Conservation (phyloP, 2,797 vertebrate genomes). For the Hipposideros larvatus region DNA sequence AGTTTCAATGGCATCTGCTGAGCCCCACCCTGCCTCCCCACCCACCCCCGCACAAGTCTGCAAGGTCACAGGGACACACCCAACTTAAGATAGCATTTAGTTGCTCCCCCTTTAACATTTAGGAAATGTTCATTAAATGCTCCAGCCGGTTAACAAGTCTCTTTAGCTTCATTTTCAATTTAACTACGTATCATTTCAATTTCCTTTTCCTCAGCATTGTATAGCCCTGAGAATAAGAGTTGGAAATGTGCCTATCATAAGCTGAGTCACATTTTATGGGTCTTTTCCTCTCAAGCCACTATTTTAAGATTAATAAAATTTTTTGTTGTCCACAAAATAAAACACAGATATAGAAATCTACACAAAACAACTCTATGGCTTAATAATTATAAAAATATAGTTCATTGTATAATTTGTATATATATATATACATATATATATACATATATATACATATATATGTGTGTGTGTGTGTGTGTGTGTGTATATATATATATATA, state of each 20-base stretch:
- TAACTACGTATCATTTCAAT: slow-evolving; percentile 78
- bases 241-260: slow-evolving; percentile 76
- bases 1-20: slow-evolving; percentile 55
- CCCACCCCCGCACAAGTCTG: slow-evolving; percentile 38
- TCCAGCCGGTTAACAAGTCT: slow-evolving; percentile 77
- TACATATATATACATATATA: no score
- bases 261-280: slow-evolving; percentile 65
- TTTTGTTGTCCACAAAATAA: slow-evolving; percentile 50
- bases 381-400: not conserved
- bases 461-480: no score
- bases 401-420: not conserved
- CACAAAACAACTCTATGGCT: not conserved
- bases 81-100: slow-evolving; percentile 81
- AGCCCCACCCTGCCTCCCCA: not conserved
- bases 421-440: not conserved
- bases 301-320: not conserved
- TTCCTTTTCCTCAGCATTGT: slow-evolving; percentile 81
- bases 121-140: slow-evolving; percentile 85
- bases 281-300: slow-evolving; percentile 60
- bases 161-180: slow-evolving; percentile 80
- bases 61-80: slow-evolving; percentile 77
- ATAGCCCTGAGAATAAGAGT: slow-evolving; percentile 68
- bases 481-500: no score
- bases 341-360: slow-evolving; percentile 10
- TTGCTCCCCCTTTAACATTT: slow-evolving; percentile 83